Conservation (phyloP, 2,888 invertebrate genomes). For the Trachelus stipa region DNA sequence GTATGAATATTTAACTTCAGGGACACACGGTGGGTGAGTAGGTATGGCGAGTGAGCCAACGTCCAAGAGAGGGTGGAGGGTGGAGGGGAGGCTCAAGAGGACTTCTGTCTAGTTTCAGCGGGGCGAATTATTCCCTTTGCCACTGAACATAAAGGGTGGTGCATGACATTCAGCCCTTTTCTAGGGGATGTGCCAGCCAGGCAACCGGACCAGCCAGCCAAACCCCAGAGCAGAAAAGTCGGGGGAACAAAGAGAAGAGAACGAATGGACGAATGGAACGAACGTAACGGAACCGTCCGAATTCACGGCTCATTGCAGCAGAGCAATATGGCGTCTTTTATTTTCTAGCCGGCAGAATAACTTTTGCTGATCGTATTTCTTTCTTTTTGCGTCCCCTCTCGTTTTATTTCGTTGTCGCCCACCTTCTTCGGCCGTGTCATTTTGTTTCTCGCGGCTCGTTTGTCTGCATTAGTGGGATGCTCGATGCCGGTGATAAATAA, state of each 20-base stretch:
- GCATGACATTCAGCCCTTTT: not conserved
- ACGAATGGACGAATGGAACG: not conserved
- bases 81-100: not conserved
- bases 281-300: not conserved
- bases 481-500: not conserved
- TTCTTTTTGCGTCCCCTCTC: slow-evolving; percentile 7
- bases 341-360: not conserved
- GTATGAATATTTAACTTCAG: not conserved
- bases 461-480: slow-evolving; percentile 39
- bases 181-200: not conserved
- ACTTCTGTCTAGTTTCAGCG: not conserved
- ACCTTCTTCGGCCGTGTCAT: not conserved
- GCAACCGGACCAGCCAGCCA: not conserved
- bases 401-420: slow-evolving; percentile 16
- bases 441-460: slow-evolving; percentile 25
- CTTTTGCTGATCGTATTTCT: slow-evolving; percentile 22
- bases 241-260: not conserved
- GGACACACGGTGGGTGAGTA: not conserved
- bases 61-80: not conserved
- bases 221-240: not conserved
- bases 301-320: not conserved
- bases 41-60: not conserved
- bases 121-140: not conserved
- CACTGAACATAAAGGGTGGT: not conserved
- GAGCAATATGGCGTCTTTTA: not conserved